phyloP scores from a whole-genome alignment of 2,888 invertebrate species.

The Chydorus sphaericus region DNA sequence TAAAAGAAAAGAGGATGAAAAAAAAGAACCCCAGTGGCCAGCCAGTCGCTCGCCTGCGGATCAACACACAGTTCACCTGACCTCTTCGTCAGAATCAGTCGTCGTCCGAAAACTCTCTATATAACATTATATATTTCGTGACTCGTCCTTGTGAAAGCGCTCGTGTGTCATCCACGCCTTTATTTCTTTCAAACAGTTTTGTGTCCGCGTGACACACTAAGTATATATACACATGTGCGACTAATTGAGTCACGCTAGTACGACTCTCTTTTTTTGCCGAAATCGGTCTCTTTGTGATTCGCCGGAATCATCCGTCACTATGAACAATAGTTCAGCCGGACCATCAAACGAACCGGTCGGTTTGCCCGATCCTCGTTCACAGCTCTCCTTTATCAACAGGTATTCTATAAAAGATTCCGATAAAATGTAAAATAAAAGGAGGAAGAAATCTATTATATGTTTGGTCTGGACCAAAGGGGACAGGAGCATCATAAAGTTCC shows the following conservation, averaged over 20 bases:
- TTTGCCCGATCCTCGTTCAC: slow-evolving; percentile 13
- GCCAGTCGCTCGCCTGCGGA: background rate
- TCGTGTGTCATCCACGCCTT: background rate
- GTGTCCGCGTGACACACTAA: background rate
- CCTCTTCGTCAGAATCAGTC: slow-evolving; percentile 2
- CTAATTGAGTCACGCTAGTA: no score
- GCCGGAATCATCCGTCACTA: slow-evolving; percentile 1
- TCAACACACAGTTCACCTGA: slow-evolving; percentile 8
- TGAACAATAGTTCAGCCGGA: slow-evolving; percentile 18
- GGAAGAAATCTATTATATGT: background rate
- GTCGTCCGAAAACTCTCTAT: background rate
- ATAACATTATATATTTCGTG: no score
- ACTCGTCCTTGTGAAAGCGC: no score
- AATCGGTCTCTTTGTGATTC: background rate
- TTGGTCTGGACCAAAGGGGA: background rate
- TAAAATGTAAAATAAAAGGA: background rate
- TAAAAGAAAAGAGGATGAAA: background rate
- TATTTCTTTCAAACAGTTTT: background rate
- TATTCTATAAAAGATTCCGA: background rate
- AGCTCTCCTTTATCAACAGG: slow-evolving; percentile 15
- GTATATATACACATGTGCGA: background rate
- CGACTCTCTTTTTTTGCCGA: background rate
- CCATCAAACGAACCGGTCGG: slow-evolving; percentile 14
- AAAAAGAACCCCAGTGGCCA: no score
- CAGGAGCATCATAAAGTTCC: background rate